phyloP scores from a whole-genome alignment of 2,113 vertebrate species.

The Labeo rohita region DNA sequence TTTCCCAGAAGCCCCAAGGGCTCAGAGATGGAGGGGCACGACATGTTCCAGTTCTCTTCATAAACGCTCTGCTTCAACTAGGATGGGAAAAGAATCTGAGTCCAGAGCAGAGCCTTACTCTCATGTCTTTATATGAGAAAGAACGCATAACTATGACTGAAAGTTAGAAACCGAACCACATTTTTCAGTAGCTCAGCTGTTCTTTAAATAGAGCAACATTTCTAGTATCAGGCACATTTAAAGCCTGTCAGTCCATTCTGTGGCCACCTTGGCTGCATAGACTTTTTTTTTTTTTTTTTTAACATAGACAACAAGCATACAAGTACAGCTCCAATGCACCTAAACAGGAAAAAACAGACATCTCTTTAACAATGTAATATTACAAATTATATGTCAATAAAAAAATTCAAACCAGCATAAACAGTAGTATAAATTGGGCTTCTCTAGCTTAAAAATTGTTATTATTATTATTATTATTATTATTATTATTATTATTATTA shows the following conservation, averaged over 20 bases:
- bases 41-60: slow-evolving; percentile 74
- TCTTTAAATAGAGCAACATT: background rate
- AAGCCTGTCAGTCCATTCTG: background rate
- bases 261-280: background rate
- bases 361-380: background rate
- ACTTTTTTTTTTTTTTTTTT: too few relatives aligned
- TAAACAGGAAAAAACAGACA: background rate
- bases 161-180: background rate
- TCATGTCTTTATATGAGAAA: slow-evolving; percentile 51
- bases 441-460: background rate
- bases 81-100: slow-evolving; percentile 61
- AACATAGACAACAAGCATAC: too few relatives aligned
- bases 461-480: too few relatives aligned
- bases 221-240: background rate
- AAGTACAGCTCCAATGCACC: background rate
- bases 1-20: slow-evolving; percentile 64
- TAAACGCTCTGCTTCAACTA: slow-evolving; percentile 49
- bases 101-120: slow-evolving; percentile 48
- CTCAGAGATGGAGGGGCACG: slow-evolving; percentile 63
- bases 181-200: background rate
- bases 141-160: background rate
- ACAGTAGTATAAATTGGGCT: background rate
- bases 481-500: too few relatives aligned
- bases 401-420: background rate
- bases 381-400: background rate